Percentiles rank a stretch among this genome's conserved stretches.
Evolutionary conservation across 2,113 vertebrate species (phyloP).

Genomic region (Chionomys nivalis): DNA sequence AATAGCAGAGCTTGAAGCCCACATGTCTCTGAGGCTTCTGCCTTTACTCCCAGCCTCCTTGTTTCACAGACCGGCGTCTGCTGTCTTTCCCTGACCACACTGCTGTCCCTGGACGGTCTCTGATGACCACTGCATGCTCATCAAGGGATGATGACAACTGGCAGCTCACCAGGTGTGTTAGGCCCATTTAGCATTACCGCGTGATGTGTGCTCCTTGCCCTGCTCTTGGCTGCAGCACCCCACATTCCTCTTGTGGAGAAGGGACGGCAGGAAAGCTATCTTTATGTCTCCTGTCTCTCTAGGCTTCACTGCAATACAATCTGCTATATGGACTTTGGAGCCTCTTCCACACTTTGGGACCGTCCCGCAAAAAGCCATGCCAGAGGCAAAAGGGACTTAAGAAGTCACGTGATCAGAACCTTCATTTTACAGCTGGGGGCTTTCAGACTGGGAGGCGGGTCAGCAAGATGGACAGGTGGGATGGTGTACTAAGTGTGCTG

Average conservation of each 20-base stretch:
- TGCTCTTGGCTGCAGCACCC: background rate
- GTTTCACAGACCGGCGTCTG: accelerated
- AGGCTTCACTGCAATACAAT: background rate
- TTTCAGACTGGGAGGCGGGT: background rate
- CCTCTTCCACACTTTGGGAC: background rate
- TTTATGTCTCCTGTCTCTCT: background rate
- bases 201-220: accelerated
- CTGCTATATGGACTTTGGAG: background rate
- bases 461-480: background rate
- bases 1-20: background rate
- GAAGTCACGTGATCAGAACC: background rate
- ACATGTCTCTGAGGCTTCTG: accelerated
- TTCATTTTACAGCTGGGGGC: background rate
- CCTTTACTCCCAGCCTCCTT: too few species aligned
- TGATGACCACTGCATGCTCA: background rate
- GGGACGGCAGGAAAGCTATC: background rate
- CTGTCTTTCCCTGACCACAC: accelerated
- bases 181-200: background rate
- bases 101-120: background rate
- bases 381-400: background rate
- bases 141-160: too few species aligned
- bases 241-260: background rate
- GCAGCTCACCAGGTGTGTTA: background rate
- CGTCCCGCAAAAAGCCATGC: background rate
- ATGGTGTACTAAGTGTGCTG: background rate